Evolutionary conservation across 2,113 vertebrate genomes (phyloP).

Genomic region (Scomber colias): DNA sequence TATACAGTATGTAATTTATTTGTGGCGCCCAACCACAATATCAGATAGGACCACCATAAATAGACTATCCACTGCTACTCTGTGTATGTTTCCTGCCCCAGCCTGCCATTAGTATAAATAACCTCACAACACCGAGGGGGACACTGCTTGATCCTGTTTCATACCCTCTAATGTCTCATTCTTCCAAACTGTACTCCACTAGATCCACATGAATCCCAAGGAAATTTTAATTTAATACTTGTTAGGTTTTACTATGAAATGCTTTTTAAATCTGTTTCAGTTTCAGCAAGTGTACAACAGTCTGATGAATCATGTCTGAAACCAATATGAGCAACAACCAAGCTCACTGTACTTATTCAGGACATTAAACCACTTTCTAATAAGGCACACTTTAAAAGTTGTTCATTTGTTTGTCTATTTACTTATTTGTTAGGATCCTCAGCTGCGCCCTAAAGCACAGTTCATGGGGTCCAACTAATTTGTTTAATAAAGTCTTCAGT

Average conservation of each 20-base stretch:
- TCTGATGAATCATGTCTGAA: not conserved
- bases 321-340: too few relatives aligned
- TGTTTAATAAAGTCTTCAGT: too few relatives aligned
- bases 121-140: constrained; percentile 43
- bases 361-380: too few relatives aligned
- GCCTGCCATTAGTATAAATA: constrained; percentile 60
- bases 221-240: not conserved
- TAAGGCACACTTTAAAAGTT: too few relatives aligned
- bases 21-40: constrained; percentile 61
- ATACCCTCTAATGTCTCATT: not conserved
- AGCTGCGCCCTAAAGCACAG: too few relatives aligned
- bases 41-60: constrained; percentile 68
- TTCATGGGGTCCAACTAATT: too few relatives aligned
- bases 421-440: too few relatives aligned
- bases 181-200: not conserved
- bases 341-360: too few relatives aligned
- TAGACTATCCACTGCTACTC: constrained; percentile 57
- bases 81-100: constrained; percentile 49
- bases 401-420: too few relatives aligned
- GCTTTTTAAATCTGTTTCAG: not conserved
- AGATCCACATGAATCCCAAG: not conserved
- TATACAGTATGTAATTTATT: constrained; percentile 68
- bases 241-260: not conserved
- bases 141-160: constrained; percentile 26
- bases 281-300: not conserved